Evolutionary conservation across 2,888 invertebrate genomes (phyloP).

Genomic region (Microplitis manilae): DNA sequence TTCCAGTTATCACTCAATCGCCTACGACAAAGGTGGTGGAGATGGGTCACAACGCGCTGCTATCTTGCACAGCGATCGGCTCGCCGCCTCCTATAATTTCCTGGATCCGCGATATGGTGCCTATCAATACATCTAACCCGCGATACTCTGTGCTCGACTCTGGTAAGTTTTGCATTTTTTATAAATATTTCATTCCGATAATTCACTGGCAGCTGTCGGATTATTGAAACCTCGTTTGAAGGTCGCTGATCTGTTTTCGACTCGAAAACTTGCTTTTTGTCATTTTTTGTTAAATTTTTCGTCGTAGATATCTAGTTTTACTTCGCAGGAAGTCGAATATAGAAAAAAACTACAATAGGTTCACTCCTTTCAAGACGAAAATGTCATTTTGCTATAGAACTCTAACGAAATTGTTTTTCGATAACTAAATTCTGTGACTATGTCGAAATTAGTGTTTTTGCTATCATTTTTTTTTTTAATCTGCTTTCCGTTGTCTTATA

Average conservation of each 20-base stretch:
- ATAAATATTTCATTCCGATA: neutral
- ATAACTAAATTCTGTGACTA: no score
- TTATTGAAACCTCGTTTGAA: neutral
- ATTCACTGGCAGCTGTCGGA: neutral
- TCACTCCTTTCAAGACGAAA: neutral
- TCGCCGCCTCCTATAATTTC: constrained; percentile 86
- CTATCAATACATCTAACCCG: constrained; percentile 88
- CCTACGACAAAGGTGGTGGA: constrained; percentile 96
- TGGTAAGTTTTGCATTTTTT: constrained; percentile 73
- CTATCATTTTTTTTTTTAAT: neutral
- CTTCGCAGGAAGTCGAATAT: neutral
- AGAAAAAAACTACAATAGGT: neutral
- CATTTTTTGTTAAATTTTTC: neutral
- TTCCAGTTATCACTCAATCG: constrained; percentile 90
- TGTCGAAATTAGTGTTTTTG: neutral
- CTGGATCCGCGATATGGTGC: constrained; percentile 95
- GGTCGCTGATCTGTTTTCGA: no score
- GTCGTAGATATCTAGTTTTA: neutral
- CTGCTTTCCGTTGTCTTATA: neutral
- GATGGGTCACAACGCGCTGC: constrained; percentile 91
- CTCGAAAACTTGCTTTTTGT: neutral
- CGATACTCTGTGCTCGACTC: constrained; percentile 89
- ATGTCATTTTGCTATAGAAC: neutral
- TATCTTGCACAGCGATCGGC: constrained; percentile 91
- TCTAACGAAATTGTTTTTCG: neutral